Evolutionary conservation across 2,888 invertebrate species (phyloP), one percentile per base, ranked within the genome.

Genomic region (Vandiemenella viatica): DNA sequence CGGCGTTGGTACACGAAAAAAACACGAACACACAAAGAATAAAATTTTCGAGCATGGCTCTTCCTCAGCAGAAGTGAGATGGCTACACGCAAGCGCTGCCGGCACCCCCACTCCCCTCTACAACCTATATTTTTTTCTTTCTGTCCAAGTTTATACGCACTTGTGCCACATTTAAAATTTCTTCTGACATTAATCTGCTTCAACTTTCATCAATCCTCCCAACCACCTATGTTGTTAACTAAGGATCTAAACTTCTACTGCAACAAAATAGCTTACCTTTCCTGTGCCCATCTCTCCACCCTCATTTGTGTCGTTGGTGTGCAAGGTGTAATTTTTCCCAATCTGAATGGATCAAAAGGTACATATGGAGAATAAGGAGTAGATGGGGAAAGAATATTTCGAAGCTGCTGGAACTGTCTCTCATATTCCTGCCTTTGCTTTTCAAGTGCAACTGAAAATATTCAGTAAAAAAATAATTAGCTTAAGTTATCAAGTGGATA

Each of bases 341-440:
- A 67, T 60, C 82, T 76, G 44, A 89, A 68, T 2, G 86, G 86
- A 68, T 87, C 90, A 63, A 84, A 88, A 13, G 82, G 78, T 8
- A 82, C 75, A 61, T 89, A 89, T 0, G 90, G 90, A 4, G 89
- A 82, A 61, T 89, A 87, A 0, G 91, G 91, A 10, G 93, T 92
- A 8, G 90, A 87, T 1, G 95, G 95, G 5, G 93, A 93, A 55
- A 90, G 68, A 62, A 91, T 92, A 62, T 84, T 91, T 52, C 91
- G 75, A 43, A 96, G 69, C 62, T 91, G 89, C 65, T 92, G 93
- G 66, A 97, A 91, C 67, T 97, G 96, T 17, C 90, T 74, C 66
- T 97, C 96, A 64, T 97, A 96, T 68, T 96, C 95, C 65, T 89
- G 88, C 47, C 95, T 73, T 67, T 97, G 97, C 63, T 92, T 90